Evolutionary conservation across 2,888 invertebrate genomes (phyloP), one percentile per base, ranked within the genome.

Genomic region (Pasiphila rectangulata): DNA sequence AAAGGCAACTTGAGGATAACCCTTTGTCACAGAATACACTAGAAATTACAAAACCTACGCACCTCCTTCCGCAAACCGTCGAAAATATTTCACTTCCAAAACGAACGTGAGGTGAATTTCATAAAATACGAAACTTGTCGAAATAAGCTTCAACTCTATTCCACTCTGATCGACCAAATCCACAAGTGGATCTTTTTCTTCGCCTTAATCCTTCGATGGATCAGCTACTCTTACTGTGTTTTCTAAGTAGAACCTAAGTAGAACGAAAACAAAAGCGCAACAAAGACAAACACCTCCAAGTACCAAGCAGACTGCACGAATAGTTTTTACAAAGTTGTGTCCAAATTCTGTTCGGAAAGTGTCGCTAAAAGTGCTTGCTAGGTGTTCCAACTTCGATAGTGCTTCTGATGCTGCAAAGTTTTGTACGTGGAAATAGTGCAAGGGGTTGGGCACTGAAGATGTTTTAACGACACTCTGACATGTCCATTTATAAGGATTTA

Each of bases 301-400:
- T 9, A 30, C 13, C 30, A 16, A 30, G 21, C 32, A 32, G 15
- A 32, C 5, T 10, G 17, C 32, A 10, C 5, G 17, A 1, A 17
- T 32, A 19, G 32, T 32, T 17, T 32, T 32, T 17, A 19, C 32
- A 32, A 32, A 32, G 17, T 32, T 17, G 10, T 32, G 32, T 17
- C 32, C 32, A 32, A 32, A 32, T 32, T 16, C 32, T 19, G n/a
- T 4, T 4, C n/a, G 21, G 30, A 16, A 30, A 30, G 29, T 16
- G 29, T 30, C 29, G 15, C 29, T n/a, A 1, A 30, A 30, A 32
- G 32, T 17, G 17, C 32, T 16, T 16, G 10, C 17, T 27, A 40
- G 35, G 40, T 40, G 35, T 35, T 40, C 16, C 16, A 46, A 46
- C 40, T 35, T 40, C 12, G 27, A n/a, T 23, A 40, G 40, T 41